Conservation (phyloP, 2,888 invertebrate genomes). For the Geophilus truncorum region DNA sequence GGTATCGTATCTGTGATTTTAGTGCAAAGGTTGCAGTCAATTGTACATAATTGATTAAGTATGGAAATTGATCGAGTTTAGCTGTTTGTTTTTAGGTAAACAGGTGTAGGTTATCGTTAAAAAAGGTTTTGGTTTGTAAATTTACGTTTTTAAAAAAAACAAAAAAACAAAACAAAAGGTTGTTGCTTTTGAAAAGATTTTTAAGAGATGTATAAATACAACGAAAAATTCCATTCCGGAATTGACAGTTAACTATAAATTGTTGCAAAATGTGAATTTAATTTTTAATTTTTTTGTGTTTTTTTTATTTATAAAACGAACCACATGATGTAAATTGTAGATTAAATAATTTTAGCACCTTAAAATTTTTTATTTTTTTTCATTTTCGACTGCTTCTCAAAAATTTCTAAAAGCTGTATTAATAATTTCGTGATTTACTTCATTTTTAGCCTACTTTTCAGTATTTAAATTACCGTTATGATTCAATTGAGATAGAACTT, state of each 20-base stretch:
- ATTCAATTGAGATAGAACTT: too few relatives aligned
- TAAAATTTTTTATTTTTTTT: too few relatives aligned
- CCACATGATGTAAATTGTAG: background rate
- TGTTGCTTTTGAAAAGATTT: background rate
- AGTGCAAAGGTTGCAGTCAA: constrained; percentile 4
- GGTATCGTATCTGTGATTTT: background rate
- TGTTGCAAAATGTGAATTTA: background rate
- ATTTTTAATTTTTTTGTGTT: background rate
- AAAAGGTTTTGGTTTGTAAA: constrained; percentile 2
- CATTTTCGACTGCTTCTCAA: too few relatives aligned
- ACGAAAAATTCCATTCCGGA: background rate
- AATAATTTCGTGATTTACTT: too few relatives aligned
- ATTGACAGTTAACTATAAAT: too few relatives aligned
- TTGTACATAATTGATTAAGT: background rate
- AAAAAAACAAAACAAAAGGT: background rate
- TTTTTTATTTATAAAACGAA: background rate
- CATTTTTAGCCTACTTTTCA: too few relatives aligned
- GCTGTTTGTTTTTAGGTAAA: background rate
- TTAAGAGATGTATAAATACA: too few relatives aligned
- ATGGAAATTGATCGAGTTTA: background rate
- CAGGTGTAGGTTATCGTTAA: background rate
- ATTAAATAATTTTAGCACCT: background rate
- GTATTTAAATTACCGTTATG: too few relatives aligned
- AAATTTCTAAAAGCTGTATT: too few relatives aligned
- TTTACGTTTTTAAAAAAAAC: too few relatives aligned